These are phyloP conservation scores for Bothrops jararaca DNA, from an alignment of 2,113 vertebrate species.

Conservation along the genomic window DNA sequence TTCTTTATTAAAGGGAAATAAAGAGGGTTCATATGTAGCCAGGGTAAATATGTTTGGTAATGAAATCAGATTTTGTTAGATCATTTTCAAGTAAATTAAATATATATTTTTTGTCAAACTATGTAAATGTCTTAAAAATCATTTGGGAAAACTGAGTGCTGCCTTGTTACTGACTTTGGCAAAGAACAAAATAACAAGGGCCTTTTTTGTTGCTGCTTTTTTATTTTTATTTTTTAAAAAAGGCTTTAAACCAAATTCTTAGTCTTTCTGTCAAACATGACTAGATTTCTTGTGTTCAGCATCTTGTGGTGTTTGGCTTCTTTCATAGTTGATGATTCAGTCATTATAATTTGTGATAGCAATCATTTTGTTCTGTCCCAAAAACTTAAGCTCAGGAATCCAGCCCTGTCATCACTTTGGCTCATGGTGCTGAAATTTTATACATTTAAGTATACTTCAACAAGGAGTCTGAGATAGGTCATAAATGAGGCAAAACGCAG, in stretches of 20 bases:
- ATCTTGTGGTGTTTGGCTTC: slow-evolving; percentile 65
- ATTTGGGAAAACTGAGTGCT: slow-evolving; percentile 84
- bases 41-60: slow-evolving; percentile 93
- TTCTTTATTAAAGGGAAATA: slow-evolving; percentile 38
- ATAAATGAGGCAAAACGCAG: slow-evolving; percentile 39
- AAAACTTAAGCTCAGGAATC: slow-evolving; percentile 50
- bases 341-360: slow-evolving; percentile 53
- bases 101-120: slow-evolving; percentile 91
- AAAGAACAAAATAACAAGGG: slow-evolving; percentile 67
- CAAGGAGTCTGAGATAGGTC: slow-evolving; percentile 42
- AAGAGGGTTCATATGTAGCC: slow-evolving; percentile 68
- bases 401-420: slow-evolving; percentile 63
- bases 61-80: slow-evolving; percentile 92
- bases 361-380: slow-evolving; percentile 67
- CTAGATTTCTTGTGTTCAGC: slow-evolving; percentile 72
- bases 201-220: slow-evolving; percentile 41
- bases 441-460: slow-evolving; percentile 21
- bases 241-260: slow-evolving; percentile 79
- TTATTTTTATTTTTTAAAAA: slow-evolving; percentile 44
- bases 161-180: slow-evolving; percentile 90
- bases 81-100: slow-evolving; percentile 88
- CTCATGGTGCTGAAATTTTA: slow-evolving; percentile 51
- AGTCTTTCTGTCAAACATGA: slow-evolving; percentile 74
- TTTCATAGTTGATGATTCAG: slow-evolving; percentile 42
- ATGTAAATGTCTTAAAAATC: slow-evolving; percentile 90